These are phyloP conservation scores for Prolemur simus DNA, from an alignment of 2,113 vertebrate genomes.

Conservation along the genomic window DNA sequence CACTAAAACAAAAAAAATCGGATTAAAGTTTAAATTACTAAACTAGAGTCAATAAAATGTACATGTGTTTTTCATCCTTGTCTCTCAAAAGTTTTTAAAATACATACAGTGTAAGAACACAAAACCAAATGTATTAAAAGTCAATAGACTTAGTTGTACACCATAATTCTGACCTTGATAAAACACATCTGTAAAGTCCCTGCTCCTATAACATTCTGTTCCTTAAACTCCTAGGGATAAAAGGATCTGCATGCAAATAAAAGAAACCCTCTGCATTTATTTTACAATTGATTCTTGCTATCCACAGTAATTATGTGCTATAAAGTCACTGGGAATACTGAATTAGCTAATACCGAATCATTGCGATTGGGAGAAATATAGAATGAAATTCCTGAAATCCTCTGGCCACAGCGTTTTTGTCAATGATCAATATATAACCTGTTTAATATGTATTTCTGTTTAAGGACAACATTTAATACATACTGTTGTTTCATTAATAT, in stretches of 20 bases:
- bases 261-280: neutral
- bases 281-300: neutral
- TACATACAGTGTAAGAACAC: neutral
- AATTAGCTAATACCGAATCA: neutral
- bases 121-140: neutral
- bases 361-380: neutral
- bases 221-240: neutral
- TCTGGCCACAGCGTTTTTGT: neutral
- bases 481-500: neutral
- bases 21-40: neutral
- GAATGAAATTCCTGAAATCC: neutral
- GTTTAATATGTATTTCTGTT: neutral
- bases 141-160: neutral
- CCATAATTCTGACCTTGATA: neutral
- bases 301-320: neutral
- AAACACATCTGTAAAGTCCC: neutral
- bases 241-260: neutral
- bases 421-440: neutral
- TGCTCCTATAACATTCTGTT: neutral
- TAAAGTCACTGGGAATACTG: neutral
- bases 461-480: neutral
- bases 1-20: neutral
- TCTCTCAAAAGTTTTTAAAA: neutral
- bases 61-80: neutral
- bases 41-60: neutral